Percentiles rank a stretch among this genome's conserved stretches.
Conservation (phyloP, 2,797 vertebrate genomes). For the Poeciliopsis infans region DNA sequence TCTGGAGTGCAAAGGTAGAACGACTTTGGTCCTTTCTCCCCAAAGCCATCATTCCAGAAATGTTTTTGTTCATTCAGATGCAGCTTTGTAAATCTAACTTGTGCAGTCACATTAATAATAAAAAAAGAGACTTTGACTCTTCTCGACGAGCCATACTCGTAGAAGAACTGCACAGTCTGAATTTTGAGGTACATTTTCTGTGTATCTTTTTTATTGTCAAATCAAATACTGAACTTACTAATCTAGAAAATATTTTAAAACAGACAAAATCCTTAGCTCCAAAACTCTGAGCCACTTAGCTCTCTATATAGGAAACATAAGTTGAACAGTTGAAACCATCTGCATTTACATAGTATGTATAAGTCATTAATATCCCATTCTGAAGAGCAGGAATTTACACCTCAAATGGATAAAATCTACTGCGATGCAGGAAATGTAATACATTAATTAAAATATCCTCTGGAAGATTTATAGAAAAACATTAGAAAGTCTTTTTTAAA, state of each 20-base stretch:
- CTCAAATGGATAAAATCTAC: neutral
- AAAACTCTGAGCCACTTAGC: neutral
- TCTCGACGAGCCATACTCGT: neutral
- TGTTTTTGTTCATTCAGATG: neutral
- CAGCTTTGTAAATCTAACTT: neutral
- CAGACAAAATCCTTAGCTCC: neutral
- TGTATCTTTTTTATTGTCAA: neutral
- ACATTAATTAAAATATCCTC: slow-evolving; percentile 2
- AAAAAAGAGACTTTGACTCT: neutral
- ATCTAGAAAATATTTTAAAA: neutral
- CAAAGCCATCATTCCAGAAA: neutral
- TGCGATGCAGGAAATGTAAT: neutral
- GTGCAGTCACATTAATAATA: neutral
- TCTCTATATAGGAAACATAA: neutral
- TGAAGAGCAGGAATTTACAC: slow-evolving; percentile 7
- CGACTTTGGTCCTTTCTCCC: neutral
- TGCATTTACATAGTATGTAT: neutral
- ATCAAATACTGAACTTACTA: neutral
- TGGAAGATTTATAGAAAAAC: neutral
- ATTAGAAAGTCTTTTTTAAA: neutral
- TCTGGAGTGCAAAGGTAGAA: neutral
- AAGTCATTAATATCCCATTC: slow-evolving; percentile 3
- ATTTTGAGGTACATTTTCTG: neutral
- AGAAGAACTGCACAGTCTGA: neutral
- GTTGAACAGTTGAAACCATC: neutral